A percentile compares a stretch with the other conserved stretches of the same genome.
These are phyloP conservation scores for Spisula subtruncata DNA, from an alignment of 2,888 invertebrate genomes.

Conservation along the genomic window DNA sequence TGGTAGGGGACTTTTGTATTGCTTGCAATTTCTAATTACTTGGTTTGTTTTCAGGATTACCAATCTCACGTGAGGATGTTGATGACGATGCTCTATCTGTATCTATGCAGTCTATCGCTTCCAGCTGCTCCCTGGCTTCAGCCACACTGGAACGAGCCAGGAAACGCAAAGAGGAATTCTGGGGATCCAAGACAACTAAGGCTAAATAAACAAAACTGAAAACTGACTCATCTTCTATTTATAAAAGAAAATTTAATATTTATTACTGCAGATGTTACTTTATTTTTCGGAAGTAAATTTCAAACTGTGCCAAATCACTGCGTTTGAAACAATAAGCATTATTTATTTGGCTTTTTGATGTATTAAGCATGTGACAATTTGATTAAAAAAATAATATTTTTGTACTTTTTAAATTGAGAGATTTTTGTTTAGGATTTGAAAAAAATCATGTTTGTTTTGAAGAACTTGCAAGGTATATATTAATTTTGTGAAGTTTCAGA, in stretches of 20 bases:
- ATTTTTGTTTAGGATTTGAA: not conserved
- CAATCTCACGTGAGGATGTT: conserved; percentile 73
- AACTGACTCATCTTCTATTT: not conserved
- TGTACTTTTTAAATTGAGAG: not conserved
- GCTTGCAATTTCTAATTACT: no score
- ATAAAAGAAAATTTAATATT: not conserved
- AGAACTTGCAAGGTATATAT: not conserved
- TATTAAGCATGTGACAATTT: not conserved
- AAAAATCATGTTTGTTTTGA: not conserved
- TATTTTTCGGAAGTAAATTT: not conserved
- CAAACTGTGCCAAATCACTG: not conserved
- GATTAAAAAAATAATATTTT: not conserved
- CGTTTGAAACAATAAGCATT: not conserved
- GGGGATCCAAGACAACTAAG: conserved; percentile 70
- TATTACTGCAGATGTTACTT: not conserved
- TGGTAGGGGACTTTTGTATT: no score
- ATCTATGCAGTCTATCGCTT: conserved; percentile 84
- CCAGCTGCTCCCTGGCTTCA: conserved; percentile 86
- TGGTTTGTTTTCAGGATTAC: conserved; percentile 64
- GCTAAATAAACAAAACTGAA: conserved; percentile 12
- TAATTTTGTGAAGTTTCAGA: no score
- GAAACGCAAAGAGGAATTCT: conserved; percentile 82
- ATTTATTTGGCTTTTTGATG: not conserved
- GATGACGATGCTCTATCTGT: conserved; percentile 82
- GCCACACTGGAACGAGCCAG: conserved; percentile 84